Evolutionary conservation across 2,888 invertebrate species (phyloP), one percentile per base, ranked within the genome.

Genomic region (Fragum whitleyi): DNA sequence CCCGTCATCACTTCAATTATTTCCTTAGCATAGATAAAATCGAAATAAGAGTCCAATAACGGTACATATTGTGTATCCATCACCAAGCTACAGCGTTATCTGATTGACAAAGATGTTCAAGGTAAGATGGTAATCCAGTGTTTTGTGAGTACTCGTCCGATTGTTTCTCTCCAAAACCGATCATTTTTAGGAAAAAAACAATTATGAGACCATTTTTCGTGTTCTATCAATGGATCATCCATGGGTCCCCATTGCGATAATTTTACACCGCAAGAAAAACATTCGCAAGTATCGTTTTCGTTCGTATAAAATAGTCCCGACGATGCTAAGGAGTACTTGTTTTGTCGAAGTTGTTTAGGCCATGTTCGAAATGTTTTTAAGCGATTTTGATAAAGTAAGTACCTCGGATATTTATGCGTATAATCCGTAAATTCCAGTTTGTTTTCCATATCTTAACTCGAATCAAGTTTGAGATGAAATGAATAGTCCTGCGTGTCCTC

Each of bases 161-260:
- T 32, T 9, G 32, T 32, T 61, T 11, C n/a, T 61, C 32, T 19
- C 32, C 61, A n/a, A 19, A 61, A 26, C 72, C 72, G 16, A 72
- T 72, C 72, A 72, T 72, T 61, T 57, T n/a, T 72, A 26, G 61
- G 55, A 28, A 28, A 72, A 21, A 72, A 32, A 36, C 72, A 61
- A 36, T 72, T 39, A 19, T 36, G 29, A 16, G 72, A 59, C 61
- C 59, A 61, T 47, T 61, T 72, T 47, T 72, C 39, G 28, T 72
- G 42, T 61, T 72, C 72, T 26, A n/a, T 39, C 1, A 59, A 23
- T n/a, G 72, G 39, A 1, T 23, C 28, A 47, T 61, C 72, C 3
- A 11, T 5, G 32, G 23, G 7, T 42, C 21, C 47, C 72, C 72
- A 72, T n/a, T 28, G 39, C 6, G 39, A 61, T 32, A 72, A 47